A percentile compares a stretch with the other conserved stretches of the same genome.
Conservation (phyloP, 1,140 invertebrate species). For the Danaus plexippus region DNA sequence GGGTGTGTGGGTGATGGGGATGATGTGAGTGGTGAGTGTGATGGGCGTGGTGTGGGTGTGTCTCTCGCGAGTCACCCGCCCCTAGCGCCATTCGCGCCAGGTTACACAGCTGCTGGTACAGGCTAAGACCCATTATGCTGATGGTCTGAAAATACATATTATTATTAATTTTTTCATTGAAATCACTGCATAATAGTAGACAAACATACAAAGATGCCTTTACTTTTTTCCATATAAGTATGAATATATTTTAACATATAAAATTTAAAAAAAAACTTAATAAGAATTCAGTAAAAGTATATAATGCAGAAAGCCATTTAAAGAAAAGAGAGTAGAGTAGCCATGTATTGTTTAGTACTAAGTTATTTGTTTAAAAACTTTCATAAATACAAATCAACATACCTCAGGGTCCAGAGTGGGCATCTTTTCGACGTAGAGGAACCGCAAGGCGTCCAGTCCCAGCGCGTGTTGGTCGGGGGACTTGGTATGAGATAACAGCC, state of each 20-base stretch:
- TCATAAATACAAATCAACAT: neutral
- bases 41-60: slow-evolving; percentile 75
- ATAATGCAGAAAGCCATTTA: too few species aligned
- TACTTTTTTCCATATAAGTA: too few species aligned
- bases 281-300: too few species aligned
- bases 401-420: slow-evolving; percentile 88
- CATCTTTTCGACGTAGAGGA: slow-evolving; percentile 91
- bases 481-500: slow-evolving; percentile 91
- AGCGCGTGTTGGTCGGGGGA: slow-evolving; percentile 92
- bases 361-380: too few species aligned
- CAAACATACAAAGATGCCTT: too few species aligned
- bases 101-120: slow-evolving; percentile 93
- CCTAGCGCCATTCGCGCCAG: slow-evolving; percentile 81
- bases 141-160: slow-evolving; percentile 72
- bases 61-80: slow-evolving; percentile 69
- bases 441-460: slow-evolving; percentile 86
- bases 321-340: too few species aligned
- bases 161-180: neutral
- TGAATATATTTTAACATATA: too few species aligned
- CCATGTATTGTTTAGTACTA: too few species aligned
- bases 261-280: too few species aligned
- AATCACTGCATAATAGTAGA: too few species aligned
- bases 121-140: slow-evolving; percentile 90
- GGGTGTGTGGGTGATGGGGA: slow-evolving; percentile 73
- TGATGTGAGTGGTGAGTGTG: slow-evolving; percentile 86